A percentile compares a stretch with the other conserved stretches of the same genome.
phyloP scores from a whole-genome alignment of 2,113 vertebrate genomes.

The Buteo buteo region DNA sequence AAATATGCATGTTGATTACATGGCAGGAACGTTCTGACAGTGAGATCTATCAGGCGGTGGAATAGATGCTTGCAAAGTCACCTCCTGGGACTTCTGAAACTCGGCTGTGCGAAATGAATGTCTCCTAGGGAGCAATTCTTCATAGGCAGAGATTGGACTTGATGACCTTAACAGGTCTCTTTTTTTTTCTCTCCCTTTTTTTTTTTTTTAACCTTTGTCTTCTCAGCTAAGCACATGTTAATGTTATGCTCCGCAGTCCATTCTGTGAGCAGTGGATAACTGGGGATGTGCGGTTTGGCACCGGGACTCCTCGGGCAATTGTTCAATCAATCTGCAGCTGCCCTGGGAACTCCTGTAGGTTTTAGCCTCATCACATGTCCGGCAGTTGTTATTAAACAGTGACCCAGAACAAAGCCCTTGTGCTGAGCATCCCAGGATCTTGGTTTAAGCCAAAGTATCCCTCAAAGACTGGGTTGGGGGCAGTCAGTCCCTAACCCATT shows the following conservation, averaged over 20 bases:
- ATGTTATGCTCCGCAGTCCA: neutral
- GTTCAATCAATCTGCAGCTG: slow-evolving; percentile 14
- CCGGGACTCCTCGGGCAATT: neutral
- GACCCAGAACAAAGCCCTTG: slow-evolving; percentile 31
- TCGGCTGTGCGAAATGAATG: neutral
- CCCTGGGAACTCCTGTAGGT: neutral
- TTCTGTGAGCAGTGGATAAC: neutral
- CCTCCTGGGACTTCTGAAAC: slow-evolving; percentile 10
- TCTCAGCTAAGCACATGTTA: neutral
- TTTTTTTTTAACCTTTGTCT: neutral
- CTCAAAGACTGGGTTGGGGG: neutral
- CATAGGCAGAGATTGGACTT: neutral
- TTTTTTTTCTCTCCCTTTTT: neutral
- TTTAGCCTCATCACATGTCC: slow-evolving; percentile 32
- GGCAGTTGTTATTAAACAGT: neutral
- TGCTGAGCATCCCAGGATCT: neutral
- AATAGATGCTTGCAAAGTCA: neutral
- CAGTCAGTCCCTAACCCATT: neutral
- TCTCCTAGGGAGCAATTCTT: slow-evolving; percentile 15
- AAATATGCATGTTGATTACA: neutral
- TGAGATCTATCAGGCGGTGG: neutral
- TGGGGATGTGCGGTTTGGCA: neutral
- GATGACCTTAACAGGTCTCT: neutral
- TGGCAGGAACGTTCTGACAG: neutral
- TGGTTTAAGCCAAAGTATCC: neutral